Evolutionary conservation across 1,140 invertebrate species (phyloP), one percentile per base, ranked within the genome.

Genomic region (Bombus consobrinus): DNA sequence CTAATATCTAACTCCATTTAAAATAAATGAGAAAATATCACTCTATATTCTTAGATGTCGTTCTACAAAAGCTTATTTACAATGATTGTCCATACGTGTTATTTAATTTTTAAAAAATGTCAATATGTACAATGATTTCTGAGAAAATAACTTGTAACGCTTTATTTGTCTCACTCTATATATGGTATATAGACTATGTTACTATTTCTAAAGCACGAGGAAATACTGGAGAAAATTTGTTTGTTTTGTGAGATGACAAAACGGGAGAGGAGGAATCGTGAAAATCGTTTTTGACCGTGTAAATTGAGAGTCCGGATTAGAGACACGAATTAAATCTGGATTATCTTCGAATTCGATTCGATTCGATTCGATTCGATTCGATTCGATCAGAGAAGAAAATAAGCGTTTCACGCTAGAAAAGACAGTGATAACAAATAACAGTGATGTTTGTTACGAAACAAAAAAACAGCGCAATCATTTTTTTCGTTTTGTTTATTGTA

Each of bases 301-400:
- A 80, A 85, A 73, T 64, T 32, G 68, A 64, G 68, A 69, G 1
- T 79, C 18, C 32, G 66, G 76, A 72, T 79, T 84, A 47, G 15
- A 69, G 12, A 4, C 18, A 53, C n/a, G n/a, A 59, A 69, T 72
- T 84, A 79, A 84, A 79, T 79, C 76, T 84, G 75, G 66, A 85
- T 85, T 80, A 80, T 85, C 41, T 85, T 59, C 10, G 25, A 85
- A 85, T 64, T 85, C 39, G 76, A 72, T 59, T 76, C 39, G 59
- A 43, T 53, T 34, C 1, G 18, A 41, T 41, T 34, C 34, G 34
- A 41, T 41, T 34, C 34, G 34, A 34, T 34, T 47, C 37, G 28
- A 32, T 81, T 72, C 28, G n/a, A 41, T 6, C 25, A 22, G 34
- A 37, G 12, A 39, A 64, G 4, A 62, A 66, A 73, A 80, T n/a